Percentiles rank a stretch among this genome's conserved stretches.
Conservation (phyloP, 2,113 vertebrate species). For the Brienomyrus longianalis region DNA sequence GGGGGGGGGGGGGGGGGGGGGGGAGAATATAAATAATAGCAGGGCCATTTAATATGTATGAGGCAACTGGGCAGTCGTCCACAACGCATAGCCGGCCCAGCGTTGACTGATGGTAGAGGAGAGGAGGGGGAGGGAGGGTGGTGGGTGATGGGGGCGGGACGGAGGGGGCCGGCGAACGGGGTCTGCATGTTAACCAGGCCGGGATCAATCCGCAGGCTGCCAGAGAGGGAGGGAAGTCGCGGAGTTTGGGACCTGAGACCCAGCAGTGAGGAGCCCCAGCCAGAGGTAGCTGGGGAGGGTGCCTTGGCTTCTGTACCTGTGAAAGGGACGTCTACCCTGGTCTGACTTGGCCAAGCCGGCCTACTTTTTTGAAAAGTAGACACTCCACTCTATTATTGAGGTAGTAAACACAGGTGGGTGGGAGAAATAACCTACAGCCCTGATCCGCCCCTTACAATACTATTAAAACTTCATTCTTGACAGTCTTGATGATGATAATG, state of each 20-base stretch:
- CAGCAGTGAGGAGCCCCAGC: constrained; percentile 39
- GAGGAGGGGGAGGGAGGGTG: constrained; percentile 31
- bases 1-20: constrained; percentile 46
- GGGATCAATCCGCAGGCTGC: constrained; percentile 60
- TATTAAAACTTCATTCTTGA: not conserved
- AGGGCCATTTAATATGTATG: constrained; percentile 74
- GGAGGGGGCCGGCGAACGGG: constrained; percentile 30
- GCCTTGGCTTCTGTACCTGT: constrained; percentile 48
- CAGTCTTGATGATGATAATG: not conserved
- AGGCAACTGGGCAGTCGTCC: constrained; percentile 70
- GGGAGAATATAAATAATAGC: constrained; percentile 74
- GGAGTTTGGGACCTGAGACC: constrained; percentile 28
- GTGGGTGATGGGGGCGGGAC: constrained; percentile 16
- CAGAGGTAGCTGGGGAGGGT: constrained; percentile 37
- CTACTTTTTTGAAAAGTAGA: constrained; percentile 47
- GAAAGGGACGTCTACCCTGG: constrained; percentile 58
- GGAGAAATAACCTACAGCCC: not conserved
- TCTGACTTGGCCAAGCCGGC: constrained; percentile 60
- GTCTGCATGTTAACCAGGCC: constrained; percentile 70
- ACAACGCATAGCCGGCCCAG: constrained; percentile 65
- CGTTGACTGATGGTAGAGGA: constrained; percentile 68
- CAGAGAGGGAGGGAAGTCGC: constrained; percentile 13
- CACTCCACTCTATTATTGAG: not conserved
- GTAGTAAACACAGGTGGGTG: not conserved
- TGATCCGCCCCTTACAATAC: not conserved